Conservation (phyloP, 2,888 invertebrate genomes). For the Trichopoda pennipes region DNA sequence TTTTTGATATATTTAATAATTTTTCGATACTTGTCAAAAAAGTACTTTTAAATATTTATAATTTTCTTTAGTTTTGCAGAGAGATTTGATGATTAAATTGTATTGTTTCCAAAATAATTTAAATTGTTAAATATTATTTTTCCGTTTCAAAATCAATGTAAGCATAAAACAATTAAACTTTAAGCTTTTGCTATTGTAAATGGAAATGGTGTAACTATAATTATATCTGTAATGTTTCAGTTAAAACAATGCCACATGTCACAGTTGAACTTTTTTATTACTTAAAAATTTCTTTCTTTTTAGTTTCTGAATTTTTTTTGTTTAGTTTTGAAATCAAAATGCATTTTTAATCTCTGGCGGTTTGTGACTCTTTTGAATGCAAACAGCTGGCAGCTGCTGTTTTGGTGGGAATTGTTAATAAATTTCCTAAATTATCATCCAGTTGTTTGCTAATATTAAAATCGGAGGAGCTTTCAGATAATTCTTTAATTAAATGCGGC, state of each 20-base stretch:
- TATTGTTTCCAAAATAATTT: neutral
- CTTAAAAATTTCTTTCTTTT: neutral
- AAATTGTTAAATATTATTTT: neutral
- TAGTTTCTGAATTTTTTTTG: neutral
- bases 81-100: too few relatives aligned
- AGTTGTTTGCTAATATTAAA: slow-evolving; percentile 24
- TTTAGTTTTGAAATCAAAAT: neutral
- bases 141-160: neutral
- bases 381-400: slow-evolving; percentile 24
- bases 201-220: slow-evolving; percentile 34
- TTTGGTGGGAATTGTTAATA: slow-evolving; percentile 21
- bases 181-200: neutral
- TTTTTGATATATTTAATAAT: too few relatives aligned
- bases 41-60: too few relatives aligned
- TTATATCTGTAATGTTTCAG: neutral
- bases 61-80: too few relatives aligned
- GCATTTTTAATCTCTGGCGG: slow-evolving; percentile 36
- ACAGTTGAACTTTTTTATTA: too few relatives aligned
- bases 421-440: slow-evolving; percentile 2
- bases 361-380: slow-evolving; percentile 16
- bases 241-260: too few relatives aligned
- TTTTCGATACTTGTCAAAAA: too few relatives aligned
- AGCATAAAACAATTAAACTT: neutral
- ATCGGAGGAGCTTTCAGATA: slow-evolving; percentile 38
- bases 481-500: slow-evolving; percentile 2